Evolutionary conservation across 2,113 vertebrate species (phyloP).

Genomic region (Sceloporus tristichus): DNA sequence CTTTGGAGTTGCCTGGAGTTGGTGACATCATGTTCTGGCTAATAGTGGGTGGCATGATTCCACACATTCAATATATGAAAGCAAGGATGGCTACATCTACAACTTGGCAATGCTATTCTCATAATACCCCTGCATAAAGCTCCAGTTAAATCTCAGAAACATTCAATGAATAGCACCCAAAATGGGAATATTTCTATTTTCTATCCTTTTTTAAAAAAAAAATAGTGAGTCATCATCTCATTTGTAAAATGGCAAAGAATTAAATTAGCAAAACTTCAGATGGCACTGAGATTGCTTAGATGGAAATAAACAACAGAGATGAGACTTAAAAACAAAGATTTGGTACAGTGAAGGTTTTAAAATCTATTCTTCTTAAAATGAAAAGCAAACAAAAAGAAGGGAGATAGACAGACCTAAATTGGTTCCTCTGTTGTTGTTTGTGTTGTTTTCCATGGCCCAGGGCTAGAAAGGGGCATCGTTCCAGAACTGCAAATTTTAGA

Average conservation of each 20-base stretch:
- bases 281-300: neutral
- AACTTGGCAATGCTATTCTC: neutral
- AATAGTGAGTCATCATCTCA: neutral
- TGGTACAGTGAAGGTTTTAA: too few species aligned
- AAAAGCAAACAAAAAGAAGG: too few species aligned
- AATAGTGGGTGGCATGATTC: neutral
- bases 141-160: neutral
- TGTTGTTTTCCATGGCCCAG: neutral
- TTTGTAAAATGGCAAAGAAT: neutral
- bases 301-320: neutral
- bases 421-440: neutral
- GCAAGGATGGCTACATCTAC: neutral
- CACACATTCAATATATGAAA: neutral
- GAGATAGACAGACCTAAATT: neutral
- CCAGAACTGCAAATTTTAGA: neutral
- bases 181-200: neutral
- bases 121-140: neutral
- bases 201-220: neutral
- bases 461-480: neutral
- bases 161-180: neutral
- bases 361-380: neutral
- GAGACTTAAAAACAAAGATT: neutral
- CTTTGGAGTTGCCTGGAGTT: neutral
- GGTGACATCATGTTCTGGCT: neutral
- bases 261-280: neutral